These are phyloP conservation scores for Leptobrachium ailaonicum DNA, from an alignment of 2,113 vertebrate genomes.

Conservation along the genomic window DNA sequence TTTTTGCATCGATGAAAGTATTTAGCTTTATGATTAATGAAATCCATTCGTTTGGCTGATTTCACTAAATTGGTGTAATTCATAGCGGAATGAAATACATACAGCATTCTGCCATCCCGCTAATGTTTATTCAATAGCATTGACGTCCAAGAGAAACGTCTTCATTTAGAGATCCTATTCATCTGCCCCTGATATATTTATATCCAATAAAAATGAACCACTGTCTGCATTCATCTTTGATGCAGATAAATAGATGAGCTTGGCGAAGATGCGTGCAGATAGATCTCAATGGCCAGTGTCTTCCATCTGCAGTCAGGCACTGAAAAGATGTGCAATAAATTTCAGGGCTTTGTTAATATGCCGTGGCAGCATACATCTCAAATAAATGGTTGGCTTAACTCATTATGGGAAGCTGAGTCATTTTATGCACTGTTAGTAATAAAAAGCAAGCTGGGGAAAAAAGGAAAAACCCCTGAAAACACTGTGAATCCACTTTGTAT, in stretches of 20 bases:
- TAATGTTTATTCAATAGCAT: constrained; percentile 6
- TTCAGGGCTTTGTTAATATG: constrained; percentile 1
- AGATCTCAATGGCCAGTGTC: neutral
- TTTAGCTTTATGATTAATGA: constrained; percentile 76
- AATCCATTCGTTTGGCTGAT: constrained; percentile 69
- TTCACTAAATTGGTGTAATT: constrained; percentile 61
- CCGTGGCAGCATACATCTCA: neutral
- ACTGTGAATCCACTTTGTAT: too few relatives aligned
- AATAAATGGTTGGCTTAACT: constrained; percentile 2
- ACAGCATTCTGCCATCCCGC: neutral
- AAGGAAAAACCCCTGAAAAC: too few relatives aligned
- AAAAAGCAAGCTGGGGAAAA: too few relatives aligned
- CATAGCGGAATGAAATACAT: constrained; percentile 2
- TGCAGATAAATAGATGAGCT: constrained; percentile 4
- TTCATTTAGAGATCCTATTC: neutral
- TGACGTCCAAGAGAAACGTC: neutral
- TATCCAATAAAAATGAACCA: constrained; percentile 19
- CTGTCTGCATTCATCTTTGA: neutral
- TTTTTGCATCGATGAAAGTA: constrained; percentile 64
- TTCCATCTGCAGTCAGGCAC: neutral
- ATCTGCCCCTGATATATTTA: neutral
- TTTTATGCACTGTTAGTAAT: neutral
- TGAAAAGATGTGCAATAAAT: constrained; percentile 14
- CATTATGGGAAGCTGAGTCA: neutral
- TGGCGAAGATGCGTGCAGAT: neutral